Base-by-base conservation (phyloP, 2,888 invertebrate species). In the Aethes cnicana region DNA sequence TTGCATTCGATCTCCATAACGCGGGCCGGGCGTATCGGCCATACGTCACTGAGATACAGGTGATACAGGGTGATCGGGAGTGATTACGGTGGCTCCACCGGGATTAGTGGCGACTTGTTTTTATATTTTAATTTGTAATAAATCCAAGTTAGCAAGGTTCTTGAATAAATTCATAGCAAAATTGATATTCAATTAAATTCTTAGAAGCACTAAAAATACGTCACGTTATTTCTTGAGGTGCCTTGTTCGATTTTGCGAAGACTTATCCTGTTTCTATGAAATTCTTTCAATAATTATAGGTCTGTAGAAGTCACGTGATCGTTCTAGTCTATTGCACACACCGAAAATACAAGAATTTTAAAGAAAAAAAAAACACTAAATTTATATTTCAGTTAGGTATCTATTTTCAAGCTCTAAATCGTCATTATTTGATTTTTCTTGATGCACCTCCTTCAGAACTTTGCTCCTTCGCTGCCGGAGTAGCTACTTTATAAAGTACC, bases 1-100 rank as follows among this genome's bases (percentile, higher is more conserved):
- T 89, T 88, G 88, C 89, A 89, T 89, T 78, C 77, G 73, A 88
- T 89, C 86, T 87, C 85, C 88, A 89, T 90, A 88, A 81, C 78
- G 78, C 70, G 63, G 72, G 57, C 67, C 76, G 62, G 78, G 76
- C 77, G 84, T 87, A 86, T 86, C 88, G 74, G 66, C 75, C 81
- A 86, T 89, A 88, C 87, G 84, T 88, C 88, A 88, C 86, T 84
- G 81, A 78, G 81, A 81, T 81, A 81, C 71, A 64, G 65, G 61
- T 60, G 66, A 72, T 68, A 63, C n/a, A n/a, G n/a, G 57, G 69
- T 76, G 81, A 80, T 80, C 76, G 70, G 74, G 68, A 59, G 63
- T 62, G 71, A 76, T 79, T 71, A 63, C 57, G 57, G 55, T 59
- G 59, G 61, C 72, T 71, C 63, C 61, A 67, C 57, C 53, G 67